Evolutionary conservation across 2,888 invertebrate genomes (phyloP).

Genomic region (Pristionchus arcanus): DNA sequence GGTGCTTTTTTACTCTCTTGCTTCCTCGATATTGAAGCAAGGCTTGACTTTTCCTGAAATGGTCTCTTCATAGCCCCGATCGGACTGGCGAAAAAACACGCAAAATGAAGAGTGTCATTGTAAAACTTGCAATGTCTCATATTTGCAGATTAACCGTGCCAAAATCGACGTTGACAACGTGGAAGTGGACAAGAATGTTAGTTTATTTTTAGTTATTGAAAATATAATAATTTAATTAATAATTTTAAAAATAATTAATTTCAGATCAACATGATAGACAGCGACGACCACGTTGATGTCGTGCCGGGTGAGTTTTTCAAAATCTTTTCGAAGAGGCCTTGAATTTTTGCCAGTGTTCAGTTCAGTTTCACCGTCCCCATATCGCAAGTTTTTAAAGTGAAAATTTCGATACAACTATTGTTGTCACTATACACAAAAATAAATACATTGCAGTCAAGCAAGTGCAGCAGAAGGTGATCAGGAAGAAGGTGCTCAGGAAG

Average conservation of each 20-base stretch:
- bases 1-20: not conserved
- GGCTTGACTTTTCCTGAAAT: no score
- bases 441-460: not conserved
- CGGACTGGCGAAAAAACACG: no score
- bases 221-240: not conserved
- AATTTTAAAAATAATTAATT: not conserved
- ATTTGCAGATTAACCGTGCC: not conserved
- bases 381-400: not conserved
- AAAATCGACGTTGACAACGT: constrained; percentile 26
- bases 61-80: no score
- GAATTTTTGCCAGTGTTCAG: not conserved
- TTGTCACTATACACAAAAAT: not conserved
- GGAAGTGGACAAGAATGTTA: constrained; percentile 21
- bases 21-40: no score
- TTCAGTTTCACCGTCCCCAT: not conserved
- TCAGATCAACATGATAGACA: constrained; percentile 51
- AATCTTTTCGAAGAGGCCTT: no score
- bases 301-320: not conserved
- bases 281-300: constrained; percentile 25
- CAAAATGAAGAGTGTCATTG: not conserved
- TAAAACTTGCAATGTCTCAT: not conserved
- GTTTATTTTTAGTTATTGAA: not conserved
- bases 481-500: not conserved
- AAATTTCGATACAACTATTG: not conserved
- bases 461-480: not conserved